Percentiles rank a stretch among this genome's conserved stretches.
These are phyloP conservation scores for Embiotoca jacksoni DNA, from an alignment of 2,113 vertebrate species.

Conservation along the genomic window DNA sequence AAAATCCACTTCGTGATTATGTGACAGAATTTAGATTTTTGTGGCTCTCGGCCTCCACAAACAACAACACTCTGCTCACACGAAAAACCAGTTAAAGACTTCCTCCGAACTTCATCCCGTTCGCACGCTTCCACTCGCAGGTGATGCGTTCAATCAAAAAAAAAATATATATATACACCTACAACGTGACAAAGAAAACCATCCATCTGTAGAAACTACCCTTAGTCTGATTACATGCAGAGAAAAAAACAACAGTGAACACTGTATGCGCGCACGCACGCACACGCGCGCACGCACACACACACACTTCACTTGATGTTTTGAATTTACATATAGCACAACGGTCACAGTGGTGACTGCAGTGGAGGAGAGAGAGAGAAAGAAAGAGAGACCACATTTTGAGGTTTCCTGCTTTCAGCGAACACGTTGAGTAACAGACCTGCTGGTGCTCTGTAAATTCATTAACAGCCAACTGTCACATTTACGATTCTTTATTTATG, in stretches of 20 bases:
- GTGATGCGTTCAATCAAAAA: no score
- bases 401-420: conserved; percentile 28
- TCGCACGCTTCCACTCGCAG: not conserved
- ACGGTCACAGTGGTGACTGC: conserved; percentile 5
- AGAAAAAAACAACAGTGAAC: no score
- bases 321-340: conserved; percentile 28
- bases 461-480: not conserved
- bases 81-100: no score
- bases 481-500: not conserved
- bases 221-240: no score
- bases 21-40: not conserved
- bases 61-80: no score
- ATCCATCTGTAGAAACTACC: no score
- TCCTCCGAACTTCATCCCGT: no score
- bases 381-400: not conserved
- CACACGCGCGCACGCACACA: not conserved
- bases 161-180: no score
- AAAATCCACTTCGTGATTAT: not conserved
- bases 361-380: not conserved
- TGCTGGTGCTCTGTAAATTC: not conserved
- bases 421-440: not conserved
- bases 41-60: no score
- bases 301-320: not conserved
- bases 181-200: no score
- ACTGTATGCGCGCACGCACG: not conserved